Conservation (phyloP, 2,113 vertebrate species). For the Hystrix brachyura region DNA sequence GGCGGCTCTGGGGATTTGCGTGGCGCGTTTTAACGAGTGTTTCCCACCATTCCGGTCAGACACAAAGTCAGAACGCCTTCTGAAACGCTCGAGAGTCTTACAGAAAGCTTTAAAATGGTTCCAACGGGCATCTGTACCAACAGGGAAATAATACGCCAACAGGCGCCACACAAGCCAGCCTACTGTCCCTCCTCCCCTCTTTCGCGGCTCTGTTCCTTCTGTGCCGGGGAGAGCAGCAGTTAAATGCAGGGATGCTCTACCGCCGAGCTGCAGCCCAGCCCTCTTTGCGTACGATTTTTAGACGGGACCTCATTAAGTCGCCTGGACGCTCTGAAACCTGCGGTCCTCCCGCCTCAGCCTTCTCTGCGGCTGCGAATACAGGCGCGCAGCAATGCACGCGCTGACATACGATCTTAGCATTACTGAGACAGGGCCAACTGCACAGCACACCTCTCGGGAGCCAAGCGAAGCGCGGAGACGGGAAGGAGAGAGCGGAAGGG, state of each 20-base stretch:
- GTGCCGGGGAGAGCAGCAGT: background rate
- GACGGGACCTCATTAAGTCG: background rate
- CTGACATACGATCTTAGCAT: background rate
- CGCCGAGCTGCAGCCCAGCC: background rate
- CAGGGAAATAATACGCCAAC: background rate
- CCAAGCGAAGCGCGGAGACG: background rate
- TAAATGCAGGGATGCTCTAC: background rate
- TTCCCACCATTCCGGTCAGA: background rate
- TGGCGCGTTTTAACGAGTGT: background rate
- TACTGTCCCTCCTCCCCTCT: background rate
- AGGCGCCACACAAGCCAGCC: background rate
- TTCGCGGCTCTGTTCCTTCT: background rate
- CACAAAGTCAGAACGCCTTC: slow-evolving; percentile 8
- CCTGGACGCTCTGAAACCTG: background rate
- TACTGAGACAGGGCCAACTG: background rate
- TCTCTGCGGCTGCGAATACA: background rate
- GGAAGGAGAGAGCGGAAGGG: too few relatives aligned
- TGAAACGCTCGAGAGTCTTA: slow-evolving; percentile 36
- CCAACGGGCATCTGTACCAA: background rate
- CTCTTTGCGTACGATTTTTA: background rate
- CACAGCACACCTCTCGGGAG: background rate
- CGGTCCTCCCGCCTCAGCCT: background rate
- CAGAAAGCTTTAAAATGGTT: slow-evolving; percentile 19
- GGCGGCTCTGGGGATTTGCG: background rate
- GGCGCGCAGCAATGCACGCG: background rate